These are phyloP conservation scores for Coccyzus lansbergi DNA, from an alignment of 2,797 vertebrate genomes.

Conservation along the genomic window DNA sequence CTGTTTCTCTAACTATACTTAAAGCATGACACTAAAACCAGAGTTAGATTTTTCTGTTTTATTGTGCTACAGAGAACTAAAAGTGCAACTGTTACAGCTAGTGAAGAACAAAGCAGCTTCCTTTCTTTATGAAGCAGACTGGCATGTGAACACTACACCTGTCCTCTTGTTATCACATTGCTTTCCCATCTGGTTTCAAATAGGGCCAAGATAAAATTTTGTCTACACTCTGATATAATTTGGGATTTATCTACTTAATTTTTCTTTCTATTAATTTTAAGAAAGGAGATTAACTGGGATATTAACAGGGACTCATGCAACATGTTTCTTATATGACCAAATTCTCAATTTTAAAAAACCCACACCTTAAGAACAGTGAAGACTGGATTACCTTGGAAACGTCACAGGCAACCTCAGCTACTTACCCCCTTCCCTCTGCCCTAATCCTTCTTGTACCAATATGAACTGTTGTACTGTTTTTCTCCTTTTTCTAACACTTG, in stretches of 20 bases:
- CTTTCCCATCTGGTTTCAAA: slow-evolving; percentile 55
- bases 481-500: neutral
- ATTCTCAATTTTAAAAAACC: neutral
- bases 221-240: neutral
- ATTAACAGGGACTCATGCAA: neutral
- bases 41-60: neutral
- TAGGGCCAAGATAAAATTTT: neutral
- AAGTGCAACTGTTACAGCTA: neutral
- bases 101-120: slow-evolving; percentile 29
- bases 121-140: neutral
- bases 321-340: neutral
- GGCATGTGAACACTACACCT: neutral
- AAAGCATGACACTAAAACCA: neutral
- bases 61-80: neutral
- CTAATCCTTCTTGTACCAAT: neutral
- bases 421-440: neutral
- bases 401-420: neutral
- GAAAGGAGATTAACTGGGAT: neutral
- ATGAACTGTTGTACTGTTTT: neutral
- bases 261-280: slow-evolving; percentile 22
- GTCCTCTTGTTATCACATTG: slow-evolving; percentile 7
- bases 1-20: neutral
- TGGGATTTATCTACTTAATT: neutral
- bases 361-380: neutral
- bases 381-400: neutral